phyloP scores from a whole-genome alignment of 2,797 vertebrate genomes.

The Cuculus canorus region DNA sequence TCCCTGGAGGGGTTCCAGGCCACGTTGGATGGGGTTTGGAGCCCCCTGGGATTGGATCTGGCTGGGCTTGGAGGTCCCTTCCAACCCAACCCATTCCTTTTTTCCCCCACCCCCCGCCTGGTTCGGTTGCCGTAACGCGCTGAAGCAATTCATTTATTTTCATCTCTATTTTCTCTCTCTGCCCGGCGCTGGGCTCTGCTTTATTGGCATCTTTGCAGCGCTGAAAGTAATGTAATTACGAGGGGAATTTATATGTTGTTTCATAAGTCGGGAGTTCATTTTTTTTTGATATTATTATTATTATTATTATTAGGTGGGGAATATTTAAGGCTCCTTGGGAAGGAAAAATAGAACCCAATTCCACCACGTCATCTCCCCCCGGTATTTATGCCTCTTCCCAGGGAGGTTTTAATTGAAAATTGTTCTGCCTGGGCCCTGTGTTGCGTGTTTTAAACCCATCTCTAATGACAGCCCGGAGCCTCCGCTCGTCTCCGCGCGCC shows the following conservation, averaged over 20 bases:
- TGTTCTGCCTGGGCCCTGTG: neutral
- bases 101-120: too few relatives aligned
- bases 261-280: neutral
- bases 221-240: slow-evolving; percentile 55
- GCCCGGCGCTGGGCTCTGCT: neutral
- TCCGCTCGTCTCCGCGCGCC: too few relatives aligned
- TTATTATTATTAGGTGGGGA: slow-evolving; percentile 14
- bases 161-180: neutral
- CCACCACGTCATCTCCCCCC: neutral
- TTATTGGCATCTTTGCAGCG: slow-evolving; percentile 42
- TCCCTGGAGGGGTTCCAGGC: too few relatives aligned
- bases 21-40: too few relatives aligned
- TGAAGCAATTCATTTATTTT: neutral
- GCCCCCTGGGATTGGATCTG: too few relatives aligned
- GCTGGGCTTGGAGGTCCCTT: too few relatives aligned
- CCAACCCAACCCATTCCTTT: too few relatives aligned
- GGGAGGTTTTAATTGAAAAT: slow-evolving; percentile 68
- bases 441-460: neutral
- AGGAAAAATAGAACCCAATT: slow-evolving; percentile 30
- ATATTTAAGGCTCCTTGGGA: slow-evolving; percentile 59
- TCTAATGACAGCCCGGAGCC: too few relatives aligned
- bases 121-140: too few relatives aligned
- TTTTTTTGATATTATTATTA: neutral
- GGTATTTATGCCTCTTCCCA: slow-evolving; percentile 52
- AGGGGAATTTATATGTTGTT: slow-evolving; percentile 53